Conservation (phyloP, 2,888 invertebrate species). For the Lissonota sp. region DNA sequence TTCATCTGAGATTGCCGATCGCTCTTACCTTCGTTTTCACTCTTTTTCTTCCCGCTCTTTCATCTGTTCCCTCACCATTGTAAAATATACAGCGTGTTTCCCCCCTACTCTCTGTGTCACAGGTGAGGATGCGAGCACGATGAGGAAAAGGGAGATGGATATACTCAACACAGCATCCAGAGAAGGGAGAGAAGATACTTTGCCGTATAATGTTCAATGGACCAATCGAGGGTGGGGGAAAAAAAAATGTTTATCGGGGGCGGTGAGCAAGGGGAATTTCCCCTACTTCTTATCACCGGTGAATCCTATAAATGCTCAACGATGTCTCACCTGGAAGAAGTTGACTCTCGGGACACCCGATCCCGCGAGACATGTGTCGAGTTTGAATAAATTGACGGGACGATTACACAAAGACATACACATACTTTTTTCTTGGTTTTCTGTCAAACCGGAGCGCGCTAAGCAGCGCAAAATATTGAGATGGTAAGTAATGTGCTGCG, state of each 20-base stretch:
- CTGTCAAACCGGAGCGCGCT: slow-evolving; percentile 39
- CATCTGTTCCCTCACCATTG: slow-evolving; percentile 30
- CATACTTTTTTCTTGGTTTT: not conserved
- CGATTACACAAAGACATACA: slow-evolving; percentile 14
- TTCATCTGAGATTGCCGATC: slow-evolving; percentile 1
- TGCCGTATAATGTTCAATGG: slow-evolving; percentile 77
- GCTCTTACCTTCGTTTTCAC: slow-evolving; percentile 55
- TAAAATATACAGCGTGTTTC: slow-evolving; percentile 18
- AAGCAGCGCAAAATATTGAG: slow-evolving; percentile 56
- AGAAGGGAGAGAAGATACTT: slow-evolving; percentile 58
- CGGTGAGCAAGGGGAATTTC: slow-evolving; percentile 57
- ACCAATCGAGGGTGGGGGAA: slow-evolving; percentile 69
- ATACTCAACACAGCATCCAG: no score
- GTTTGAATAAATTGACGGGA: slow-evolving; percentile 69
- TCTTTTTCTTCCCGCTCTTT: slow-evolving; percentile 29
- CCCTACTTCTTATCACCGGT: slow-evolving; percentile 75
- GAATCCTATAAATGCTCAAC: slow-evolving; percentile 84
- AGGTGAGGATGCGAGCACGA: slow-evolving; percentile 26
- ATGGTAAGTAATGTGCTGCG: slow-evolving; percentile 72
- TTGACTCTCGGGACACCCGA: slow-evolving; percentile 76
- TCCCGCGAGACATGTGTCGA: slow-evolving; percentile 79
- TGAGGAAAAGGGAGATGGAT: slow-evolving; percentile 5
- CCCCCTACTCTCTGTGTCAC: slow-evolving; percentile 20
- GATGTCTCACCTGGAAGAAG: slow-evolving; percentile 75
- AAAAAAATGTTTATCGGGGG: slow-evolving; percentile 22